Percentiles rank a stretch among this genome's conserved stretches.
phyloP scores from a whole-genome alignment of 2,113 vertebrate genomes.

The Vidua chalybeata region DNA sequence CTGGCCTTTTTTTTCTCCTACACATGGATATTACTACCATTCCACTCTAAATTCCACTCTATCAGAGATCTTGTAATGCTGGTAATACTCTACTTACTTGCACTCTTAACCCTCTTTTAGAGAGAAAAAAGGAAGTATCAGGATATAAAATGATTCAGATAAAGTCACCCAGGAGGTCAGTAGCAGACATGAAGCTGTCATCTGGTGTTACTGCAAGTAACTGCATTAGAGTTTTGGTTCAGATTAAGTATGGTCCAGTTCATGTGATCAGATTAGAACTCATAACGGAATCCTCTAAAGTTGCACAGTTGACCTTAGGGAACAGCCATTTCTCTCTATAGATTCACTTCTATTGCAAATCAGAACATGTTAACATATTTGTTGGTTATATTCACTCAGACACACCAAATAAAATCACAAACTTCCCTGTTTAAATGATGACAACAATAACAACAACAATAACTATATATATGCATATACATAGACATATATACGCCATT shows the following conservation, averaged over 20 bases:
- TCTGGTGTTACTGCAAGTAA: background rate
- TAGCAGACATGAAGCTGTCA: background rate
- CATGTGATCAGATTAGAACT: background rate
- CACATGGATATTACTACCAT: background rate
- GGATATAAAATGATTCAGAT: background rate
- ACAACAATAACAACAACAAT: background rate
- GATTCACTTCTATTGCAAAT: background rate
- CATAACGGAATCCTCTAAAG: background rate
- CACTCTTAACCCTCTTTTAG: background rate
- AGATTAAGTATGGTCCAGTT: background rate
- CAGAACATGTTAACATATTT: background rate
- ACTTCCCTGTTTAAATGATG: fast-evolving
- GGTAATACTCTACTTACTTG: background rate
- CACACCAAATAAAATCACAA: background rate
- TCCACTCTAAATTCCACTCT: background rate
- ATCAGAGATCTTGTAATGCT: background rate
- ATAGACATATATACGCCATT: background rate
- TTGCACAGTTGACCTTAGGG: background rate
- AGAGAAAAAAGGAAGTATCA: background rate
- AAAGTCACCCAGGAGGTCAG: background rate
- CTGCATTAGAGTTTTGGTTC: background rate
- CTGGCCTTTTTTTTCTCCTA: background rate
- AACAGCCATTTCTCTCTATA: background rate
- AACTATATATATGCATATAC: too few relatives aligned
- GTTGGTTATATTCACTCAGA: background rate